Conservation (phyloP, 2,797 vertebrate species). For the Monodelphis domestica region DNA sequence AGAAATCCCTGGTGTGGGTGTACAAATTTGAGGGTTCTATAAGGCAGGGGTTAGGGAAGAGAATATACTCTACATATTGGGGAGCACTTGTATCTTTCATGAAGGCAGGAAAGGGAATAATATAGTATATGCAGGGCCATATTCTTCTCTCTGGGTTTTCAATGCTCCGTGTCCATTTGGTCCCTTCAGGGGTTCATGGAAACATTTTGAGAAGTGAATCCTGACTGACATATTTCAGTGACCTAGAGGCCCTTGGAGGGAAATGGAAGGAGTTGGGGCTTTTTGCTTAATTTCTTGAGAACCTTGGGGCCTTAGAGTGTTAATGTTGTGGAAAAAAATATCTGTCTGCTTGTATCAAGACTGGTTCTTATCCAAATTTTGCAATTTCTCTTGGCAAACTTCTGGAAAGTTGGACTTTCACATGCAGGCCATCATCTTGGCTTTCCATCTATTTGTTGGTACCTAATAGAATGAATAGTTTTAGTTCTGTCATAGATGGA, state of each 20-base stretch:
- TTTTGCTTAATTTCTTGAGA: slow-evolving; percentile 74
- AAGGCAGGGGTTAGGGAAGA: background rate
- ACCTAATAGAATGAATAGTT: slow-evolving; percentile 73
- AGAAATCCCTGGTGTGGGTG: background rate
- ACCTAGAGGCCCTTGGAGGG: slow-evolving; percentile 64
- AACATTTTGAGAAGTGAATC: slow-evolving; percentile 69
- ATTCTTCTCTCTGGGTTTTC: background rate
- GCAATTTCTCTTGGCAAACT: slow-evolving; percentile 62
- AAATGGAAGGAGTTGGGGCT: slow-evolving; percentile 6
- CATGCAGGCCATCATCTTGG: slow-evolving; percentile 62
- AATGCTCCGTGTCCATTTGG: background rate
- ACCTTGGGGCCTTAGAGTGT: slow-evolving; percentile 77
- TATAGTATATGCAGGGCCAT: background rate
- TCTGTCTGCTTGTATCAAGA: slow-evolving; percentile 70
- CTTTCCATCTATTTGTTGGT: slow-evolving; percentile 77
- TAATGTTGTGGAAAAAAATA: slow-evolving; percentile 60
- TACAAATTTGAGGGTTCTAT: background rate
- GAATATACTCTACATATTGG: background rate
- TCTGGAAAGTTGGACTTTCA: background rate
- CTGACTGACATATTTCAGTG: slow-evolving; percentile 67
- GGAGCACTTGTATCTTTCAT: background rate
- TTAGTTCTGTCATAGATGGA: slow-evolving; percentile 48
- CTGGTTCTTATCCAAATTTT: slow-evolving; percentile 56
- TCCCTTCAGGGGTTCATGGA: background rate
- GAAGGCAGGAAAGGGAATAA: background rate